Base-by-base conservation (phyloP, 2,888 invertebrate genomes). In the Lepidocyrtoides sp. region DNA sequence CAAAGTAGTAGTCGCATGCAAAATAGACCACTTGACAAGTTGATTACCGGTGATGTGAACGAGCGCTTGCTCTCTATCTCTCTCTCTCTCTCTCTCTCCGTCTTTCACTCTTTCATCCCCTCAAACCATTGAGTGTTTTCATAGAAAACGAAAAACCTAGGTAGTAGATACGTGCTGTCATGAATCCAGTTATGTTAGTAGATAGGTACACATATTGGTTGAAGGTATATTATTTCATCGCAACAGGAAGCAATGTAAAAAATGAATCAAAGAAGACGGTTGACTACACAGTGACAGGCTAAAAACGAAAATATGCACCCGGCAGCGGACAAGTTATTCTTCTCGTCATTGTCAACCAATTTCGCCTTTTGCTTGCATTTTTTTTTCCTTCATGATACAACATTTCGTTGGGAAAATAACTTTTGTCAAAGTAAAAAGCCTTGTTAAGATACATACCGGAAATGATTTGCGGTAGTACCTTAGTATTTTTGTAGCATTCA, bases 1-100 rank as follows among this genome's bases (percentile, higher is more conserved):
- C 0, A 5, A 60, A 60, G 60, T 23, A 60, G 26, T 17, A 60
- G 23, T 60, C 60, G 5, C 0, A 51, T 51, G 60, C 60, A 60
- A 60, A 60, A 60, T 60, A 60, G 60, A 60, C 60, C 60, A 60
- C 26, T 60, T 60, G 60, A 60, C 60, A 60, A 60, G 60, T 60
- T 60, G 60, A 60, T 60, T 60, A 60, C 60, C 60, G 60, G 60
- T 60, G 60, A 60, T 60, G 60, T 60, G 60, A 26, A 60, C 60
- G 26, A 60, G 60, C 60, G 60, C 20, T 60, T 12, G 3, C 17
- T 26, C 60, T 10, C 57, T 60, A n/a, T n/a, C n/a, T n/a, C n/a
- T n/a, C n/a, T n/a, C n/a, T n/a, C n/a, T n/a, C n/a, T n/a, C n/a
- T n/a, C n/a, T n/a, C n/a, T n/a, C n/a, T 51, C 14, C 41, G 8